Percentiles rank a stretch among this genome's conserved stretches.
These are phyloP conservation scores for Anhinga rufa DNA, from an alignment of 2,113 vertebrate genomes.

Conservation along the genomic window DNA sequence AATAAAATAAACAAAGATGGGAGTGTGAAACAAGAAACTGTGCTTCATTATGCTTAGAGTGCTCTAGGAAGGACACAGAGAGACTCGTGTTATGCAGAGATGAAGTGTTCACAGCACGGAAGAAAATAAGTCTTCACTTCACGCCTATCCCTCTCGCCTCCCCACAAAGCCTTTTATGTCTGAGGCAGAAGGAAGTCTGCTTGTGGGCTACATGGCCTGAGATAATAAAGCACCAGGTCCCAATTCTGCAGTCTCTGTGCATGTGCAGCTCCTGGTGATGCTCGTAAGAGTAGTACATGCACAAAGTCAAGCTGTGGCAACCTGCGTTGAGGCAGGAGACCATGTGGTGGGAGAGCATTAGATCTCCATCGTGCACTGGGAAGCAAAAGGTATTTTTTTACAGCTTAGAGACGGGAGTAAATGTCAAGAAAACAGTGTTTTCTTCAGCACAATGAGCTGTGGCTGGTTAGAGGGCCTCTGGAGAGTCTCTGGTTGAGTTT, in stretches of 20 bases:
- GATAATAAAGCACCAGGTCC: not conserved
- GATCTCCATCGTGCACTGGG: not conserved
- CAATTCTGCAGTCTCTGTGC: not conserved
- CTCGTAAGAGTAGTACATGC: not conserved
- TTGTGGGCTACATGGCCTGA: not conserved
- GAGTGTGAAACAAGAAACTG: slow-evolving; percentile 17
- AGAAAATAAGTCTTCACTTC: not conserved
- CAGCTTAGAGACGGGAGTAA: not conserved
- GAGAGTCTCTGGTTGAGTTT: not conserved
- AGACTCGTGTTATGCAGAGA: not conserved
- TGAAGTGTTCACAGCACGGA: not conserved
- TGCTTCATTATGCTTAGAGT: not conserved
- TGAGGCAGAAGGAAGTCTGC: not conserved
- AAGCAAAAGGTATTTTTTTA: not conserved
- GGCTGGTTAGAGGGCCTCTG: not conserved
- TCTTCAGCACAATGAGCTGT: not conserved
- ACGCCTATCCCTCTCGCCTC: not conserved
- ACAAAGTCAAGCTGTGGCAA: not conserved
- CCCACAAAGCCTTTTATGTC: not conserved
- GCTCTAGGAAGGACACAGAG: not conserved
- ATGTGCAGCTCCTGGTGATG: not conserved
- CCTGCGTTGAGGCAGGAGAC: not conserved
- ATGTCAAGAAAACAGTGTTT: not conserved
- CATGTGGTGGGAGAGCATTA: not conserved
- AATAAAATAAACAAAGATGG: slow-evolving; percentile 50